Evolutionary conservation across 2,113 vertebrate genomes (phyloP).

Genomic region (Drymodes brunneopygia): DNA sequence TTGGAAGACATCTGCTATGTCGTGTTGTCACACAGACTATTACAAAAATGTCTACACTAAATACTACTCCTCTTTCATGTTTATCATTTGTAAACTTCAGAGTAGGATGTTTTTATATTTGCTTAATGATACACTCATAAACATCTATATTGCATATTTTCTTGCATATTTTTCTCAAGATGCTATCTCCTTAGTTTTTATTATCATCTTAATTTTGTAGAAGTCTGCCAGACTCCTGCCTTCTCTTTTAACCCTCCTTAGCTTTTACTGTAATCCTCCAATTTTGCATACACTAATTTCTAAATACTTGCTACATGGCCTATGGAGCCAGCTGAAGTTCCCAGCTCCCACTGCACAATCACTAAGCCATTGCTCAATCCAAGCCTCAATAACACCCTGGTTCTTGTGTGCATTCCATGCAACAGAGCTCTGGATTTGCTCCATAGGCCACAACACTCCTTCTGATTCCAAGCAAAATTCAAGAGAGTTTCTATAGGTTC

Average conservation of each 20-base stretch:
- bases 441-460: rapidly evolving
- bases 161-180: neutral
- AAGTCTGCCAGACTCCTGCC: neutral
- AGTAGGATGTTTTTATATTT: neutral
- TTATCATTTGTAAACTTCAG: neutral
- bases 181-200: neutral
- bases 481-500: neutral
- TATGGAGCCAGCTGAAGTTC: neutral
- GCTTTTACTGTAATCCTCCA: neutral
- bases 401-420: neutral
- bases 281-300: neutral
- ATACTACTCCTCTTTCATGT: neutral
- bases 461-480: neutral
- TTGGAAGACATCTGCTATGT: neutral
- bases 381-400: neutral
- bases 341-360: neutral
- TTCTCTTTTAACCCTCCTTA: neutral
- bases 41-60: neutral
- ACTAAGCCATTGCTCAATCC: neutral
- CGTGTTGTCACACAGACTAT: neutral
- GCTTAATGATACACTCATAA: neutral
- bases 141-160: neutral
- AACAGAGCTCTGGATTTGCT: neutral
- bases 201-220: neutral
- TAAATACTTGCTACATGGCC: neutral